Evolutionary conservation across 2,113 vertebrate genomes (phyloP).

Genomic region (Brachypteracias leptosomus): DNA sequence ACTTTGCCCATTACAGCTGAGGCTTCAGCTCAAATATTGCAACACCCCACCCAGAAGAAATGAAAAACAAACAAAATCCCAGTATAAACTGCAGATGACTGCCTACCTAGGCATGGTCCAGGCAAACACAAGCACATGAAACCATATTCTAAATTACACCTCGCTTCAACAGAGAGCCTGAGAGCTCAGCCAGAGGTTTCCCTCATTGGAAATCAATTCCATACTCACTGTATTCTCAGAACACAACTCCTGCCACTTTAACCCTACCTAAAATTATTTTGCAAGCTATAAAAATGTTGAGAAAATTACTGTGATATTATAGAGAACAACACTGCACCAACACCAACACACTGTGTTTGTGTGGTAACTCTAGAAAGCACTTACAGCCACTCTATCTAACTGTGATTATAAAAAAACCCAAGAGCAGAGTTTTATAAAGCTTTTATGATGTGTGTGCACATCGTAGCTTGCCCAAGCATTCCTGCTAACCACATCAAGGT

Average conservation of each 20-base stretch:
- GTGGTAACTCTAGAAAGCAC: background rate
- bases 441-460: background rate
- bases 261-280: background rate
- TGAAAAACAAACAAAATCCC: background rate
- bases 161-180: background rate
- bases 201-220: background rate
- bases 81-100: background rate
- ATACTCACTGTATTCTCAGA: background rate
- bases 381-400: background rate
- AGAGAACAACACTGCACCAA: background rate
- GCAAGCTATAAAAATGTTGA: background rate
- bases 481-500: background rate
- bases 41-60: background rate
- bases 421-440: background rate
- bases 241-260: background rate
- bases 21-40: background rate
- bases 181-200: background rate
- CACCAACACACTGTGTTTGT: background rate
- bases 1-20: background rate
- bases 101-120: background rate
- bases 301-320: background rate
- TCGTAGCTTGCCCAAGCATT: background rate
- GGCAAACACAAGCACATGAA: background rate
- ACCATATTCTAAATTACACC: background rate
- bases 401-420: background rate